Percentiles rank a stretch among this genome's conserved stretches.
Conservation (phyloP, 2,888 invertebrate species). For the Nasonia oneida region DNA sequence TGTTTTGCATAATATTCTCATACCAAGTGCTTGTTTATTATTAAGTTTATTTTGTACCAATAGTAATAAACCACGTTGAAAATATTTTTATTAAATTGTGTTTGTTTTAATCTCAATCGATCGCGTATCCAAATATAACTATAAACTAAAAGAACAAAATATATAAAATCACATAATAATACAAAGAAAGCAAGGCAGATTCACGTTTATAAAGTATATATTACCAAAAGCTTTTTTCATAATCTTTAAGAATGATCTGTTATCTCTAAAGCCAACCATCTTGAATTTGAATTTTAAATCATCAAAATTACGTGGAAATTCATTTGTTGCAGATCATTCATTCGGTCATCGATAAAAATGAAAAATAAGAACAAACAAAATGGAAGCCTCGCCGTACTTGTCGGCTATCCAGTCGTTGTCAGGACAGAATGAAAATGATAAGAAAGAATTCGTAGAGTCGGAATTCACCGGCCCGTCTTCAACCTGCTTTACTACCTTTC, state of each 20-base stretch:
- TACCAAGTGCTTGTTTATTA: not conserved
- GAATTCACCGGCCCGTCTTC: conserved; percentile 55
- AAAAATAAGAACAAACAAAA: not conserved
- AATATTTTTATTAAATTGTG: not conserved
- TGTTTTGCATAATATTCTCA: conserved; percentile 2
- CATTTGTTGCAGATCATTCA: not conserved
- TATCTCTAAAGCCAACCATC: no score
- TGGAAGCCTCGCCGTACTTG: not conserved
- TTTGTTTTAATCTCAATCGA: not conserved
- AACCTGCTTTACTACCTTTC: conserved; percentile 65
- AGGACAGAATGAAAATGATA: conserved; percentile 8
- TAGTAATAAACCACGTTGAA: conserved; percentile 9
- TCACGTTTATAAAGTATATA: no score
- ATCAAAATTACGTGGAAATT: not conserved
- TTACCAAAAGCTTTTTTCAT: no score
- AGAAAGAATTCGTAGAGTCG: conserved; percentile 3
- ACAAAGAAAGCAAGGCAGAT: no score
- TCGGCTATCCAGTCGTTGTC: not conserved
- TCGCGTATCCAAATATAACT: not conserved
- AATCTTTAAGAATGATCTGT: no score
- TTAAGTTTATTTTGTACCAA: not conserved
- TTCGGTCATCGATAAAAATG: not conserved
- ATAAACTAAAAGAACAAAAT: no score
- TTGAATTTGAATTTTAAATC: no score
- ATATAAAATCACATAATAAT: no score